These are phyloP conservation scores for Rhegmatorhina hoffmannsi DNA, from an alignment of 2,113 vertebrate species.

Conservation along the genomic window DNA sequence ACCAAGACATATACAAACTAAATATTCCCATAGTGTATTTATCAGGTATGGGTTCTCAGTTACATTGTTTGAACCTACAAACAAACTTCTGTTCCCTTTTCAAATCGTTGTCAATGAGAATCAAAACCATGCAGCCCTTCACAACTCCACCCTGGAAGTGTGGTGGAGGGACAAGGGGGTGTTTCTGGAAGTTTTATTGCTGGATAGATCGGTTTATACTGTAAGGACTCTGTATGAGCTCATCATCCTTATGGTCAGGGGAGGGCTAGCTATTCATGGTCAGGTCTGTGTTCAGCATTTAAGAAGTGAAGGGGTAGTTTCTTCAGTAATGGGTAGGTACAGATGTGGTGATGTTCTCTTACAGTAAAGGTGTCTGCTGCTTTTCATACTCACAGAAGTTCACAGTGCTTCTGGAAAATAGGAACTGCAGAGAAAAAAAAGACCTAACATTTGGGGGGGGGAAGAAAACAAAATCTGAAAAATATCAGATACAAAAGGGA, in stretches of 20 bases:
- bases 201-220: not conserved
- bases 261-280: not conserved
- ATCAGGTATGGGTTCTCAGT: not conserved
- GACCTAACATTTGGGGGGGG: not conserved
- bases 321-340: not conserved
- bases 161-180: not conserved
- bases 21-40: not conserved
- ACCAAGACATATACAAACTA: not conserved
- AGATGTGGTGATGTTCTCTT: not conserved
- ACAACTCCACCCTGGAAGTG: accelerated
- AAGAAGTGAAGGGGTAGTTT: not conserved
- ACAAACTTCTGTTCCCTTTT: not conserved
- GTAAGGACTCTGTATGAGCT: not conserved
- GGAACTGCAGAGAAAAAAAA: not conserved
- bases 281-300: not conserved
- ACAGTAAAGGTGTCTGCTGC: not conserved
- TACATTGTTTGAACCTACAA: not conserved
- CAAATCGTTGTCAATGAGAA: not conserved
- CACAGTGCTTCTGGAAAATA: not conserved
- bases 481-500: not conserved
- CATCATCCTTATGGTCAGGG: not conserved
- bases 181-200: not conserved
- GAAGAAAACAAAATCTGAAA: too few species aligned
- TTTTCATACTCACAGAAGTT: not conserved
- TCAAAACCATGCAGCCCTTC: not conserved